Conservation (phyloP, 2,113 vertebrate genomes). For the Sardina pilchardus region DNA sequence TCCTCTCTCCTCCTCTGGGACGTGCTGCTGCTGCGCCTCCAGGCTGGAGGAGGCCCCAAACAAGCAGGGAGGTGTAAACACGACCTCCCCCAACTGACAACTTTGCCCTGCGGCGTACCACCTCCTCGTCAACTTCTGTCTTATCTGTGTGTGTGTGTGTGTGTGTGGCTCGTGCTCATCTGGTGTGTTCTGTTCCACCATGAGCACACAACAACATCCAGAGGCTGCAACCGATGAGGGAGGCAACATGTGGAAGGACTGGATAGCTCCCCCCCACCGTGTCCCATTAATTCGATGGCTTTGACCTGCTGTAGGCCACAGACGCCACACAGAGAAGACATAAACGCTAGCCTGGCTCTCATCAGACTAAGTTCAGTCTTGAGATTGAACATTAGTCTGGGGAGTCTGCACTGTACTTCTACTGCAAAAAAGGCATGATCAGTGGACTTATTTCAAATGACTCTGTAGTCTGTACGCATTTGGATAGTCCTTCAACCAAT, state of each 20-base stretch:
- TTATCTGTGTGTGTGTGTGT: not conserved
- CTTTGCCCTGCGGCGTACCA: not conserved
- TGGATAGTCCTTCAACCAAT: too few relatives aligned
- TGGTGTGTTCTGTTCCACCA: not conserved
- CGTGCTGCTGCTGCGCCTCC: conserved; percentile 27
- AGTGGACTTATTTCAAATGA: too few relatives aligned
- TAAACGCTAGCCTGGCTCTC: too few relatives aligned
- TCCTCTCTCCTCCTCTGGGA: conserved; percentile 22
- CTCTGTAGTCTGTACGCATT: too few relatives aligned
- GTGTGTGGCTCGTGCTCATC: not conserved
- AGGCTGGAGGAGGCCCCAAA: not conserved
- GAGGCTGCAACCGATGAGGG: not conserved
- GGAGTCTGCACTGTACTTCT: too few relatives aligned
- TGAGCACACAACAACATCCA: conserved; percentile 18
- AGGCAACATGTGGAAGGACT: not conserved
- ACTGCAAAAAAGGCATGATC: too few relatives aligned
- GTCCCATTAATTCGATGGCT: not conserved
- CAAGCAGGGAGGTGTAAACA: conserved; percentile 25
- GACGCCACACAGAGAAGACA: not conserved
- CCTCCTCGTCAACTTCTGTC: not conserved
- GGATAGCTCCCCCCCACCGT: not conserved
- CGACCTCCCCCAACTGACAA: conserved; percentile 27
- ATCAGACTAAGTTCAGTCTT: too few relatives aligned
- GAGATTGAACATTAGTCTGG: too few relatives aligned
- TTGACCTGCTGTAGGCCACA: too few relatives aligned